Percentiles rank a stretch among this genome's conserved stretches.
Conservation (phyloP, 2,888 invertebrate species). For the Hypomecis atomaria region DNA sequence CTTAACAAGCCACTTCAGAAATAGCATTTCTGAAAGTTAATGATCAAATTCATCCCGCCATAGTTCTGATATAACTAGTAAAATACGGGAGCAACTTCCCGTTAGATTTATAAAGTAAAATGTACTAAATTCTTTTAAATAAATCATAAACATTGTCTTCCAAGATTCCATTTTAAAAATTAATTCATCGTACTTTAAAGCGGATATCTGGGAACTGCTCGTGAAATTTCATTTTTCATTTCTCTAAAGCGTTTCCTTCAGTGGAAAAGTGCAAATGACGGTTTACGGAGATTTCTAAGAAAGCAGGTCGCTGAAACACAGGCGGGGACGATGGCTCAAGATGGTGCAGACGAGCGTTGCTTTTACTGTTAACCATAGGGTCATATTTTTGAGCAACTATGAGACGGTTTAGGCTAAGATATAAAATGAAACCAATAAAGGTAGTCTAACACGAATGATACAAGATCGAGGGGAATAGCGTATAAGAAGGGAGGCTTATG, state of each 20-base stretch:
- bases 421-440: no score
- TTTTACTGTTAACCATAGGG: no score
- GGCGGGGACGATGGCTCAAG: conserved; percentile 50
- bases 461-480: no score
- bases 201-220: conserved; percentile 52
- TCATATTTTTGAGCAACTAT: no score
- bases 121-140: not conserved
- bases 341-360: conserved; percentile 53
- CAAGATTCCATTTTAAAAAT: conserved; percentile 35
- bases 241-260: conserved; percentile 65
- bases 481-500: no score
- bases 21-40: no score
- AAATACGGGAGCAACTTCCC: no score
- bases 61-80: no score
- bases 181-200: conserved; percentile 35
- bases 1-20: no score
- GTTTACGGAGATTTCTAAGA: conserved; percentile 67
- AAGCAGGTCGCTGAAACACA: conserved; percentile 59
- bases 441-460: no score
- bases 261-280: conserved; percentile 79
- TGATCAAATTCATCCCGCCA: no score
- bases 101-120: not conserved
- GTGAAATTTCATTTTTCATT: conserved; percentile 81
- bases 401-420: no score
- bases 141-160: conserved; percentile 25